A percentile compares a stretch with the other conserved stretches of the same genome.
phyloP scores from a whole-genome alignment of 2,797 vertebrate species.

The Macropus fuliginosus region DNA sequence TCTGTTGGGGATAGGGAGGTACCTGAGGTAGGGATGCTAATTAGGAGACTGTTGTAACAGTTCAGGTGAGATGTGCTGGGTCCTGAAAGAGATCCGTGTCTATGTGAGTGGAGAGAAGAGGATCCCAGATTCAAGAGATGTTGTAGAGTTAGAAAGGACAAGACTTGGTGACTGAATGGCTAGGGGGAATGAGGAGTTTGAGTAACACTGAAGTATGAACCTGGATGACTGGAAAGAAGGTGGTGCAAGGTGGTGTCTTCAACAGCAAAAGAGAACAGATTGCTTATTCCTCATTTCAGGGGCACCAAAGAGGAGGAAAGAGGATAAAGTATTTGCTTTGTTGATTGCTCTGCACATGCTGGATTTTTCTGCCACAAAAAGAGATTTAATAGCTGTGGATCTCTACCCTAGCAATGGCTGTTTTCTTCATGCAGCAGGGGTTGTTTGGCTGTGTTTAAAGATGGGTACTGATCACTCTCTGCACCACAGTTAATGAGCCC shows the following conservation, averaged over 20 bases:
- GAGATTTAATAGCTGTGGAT: neutral
- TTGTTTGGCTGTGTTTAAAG: neutral
- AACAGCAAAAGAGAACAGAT: neutral
- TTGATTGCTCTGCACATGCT: neutral
- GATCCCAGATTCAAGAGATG: neutral
- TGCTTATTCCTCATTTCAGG: neutral
- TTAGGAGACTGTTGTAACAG: neutral
- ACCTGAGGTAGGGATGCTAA: neutral
- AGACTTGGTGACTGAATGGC: neutral
- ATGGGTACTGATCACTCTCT: neutral
- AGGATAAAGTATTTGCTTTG: neutral
- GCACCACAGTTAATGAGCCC: slow-evolving; percentile 16
- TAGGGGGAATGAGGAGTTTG: neutral
- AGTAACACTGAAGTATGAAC: neutral
- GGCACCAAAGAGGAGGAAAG: neutral
- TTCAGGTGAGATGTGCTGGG: neutral
- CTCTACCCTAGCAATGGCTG: neutral
- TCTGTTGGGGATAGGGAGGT: neutral
- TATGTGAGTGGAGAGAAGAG: neutral
- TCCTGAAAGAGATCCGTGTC: neutral
- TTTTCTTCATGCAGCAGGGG: neutral
- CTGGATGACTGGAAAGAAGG: neutral
- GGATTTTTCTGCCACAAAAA: neutral
- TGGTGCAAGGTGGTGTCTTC: neutral
- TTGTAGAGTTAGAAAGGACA: neutral